These are phyloP conservation scores for Camelus bactrianus DNA, from an alignment of 2,113 vertebrate genomes.

Conservation along the genomic window DNA sequence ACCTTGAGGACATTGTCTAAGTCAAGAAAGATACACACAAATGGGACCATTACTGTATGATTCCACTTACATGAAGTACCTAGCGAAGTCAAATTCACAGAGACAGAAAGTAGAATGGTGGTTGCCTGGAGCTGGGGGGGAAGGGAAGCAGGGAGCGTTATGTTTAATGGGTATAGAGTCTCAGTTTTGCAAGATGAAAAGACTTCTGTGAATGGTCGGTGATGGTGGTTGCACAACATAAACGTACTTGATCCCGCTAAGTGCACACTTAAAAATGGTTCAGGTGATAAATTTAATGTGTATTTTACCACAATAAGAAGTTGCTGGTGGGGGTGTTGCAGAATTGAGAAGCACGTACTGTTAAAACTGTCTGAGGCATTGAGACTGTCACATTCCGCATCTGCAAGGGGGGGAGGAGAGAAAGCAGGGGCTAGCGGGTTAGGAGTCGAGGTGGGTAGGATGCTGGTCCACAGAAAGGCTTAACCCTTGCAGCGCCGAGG, in stretches of 20 bases:
- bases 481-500: background rate
- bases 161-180: background rate
- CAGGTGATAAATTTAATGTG: background rate
- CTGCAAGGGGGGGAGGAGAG: background rate
- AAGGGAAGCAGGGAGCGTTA: background rate
- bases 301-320: background rate
- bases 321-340: too few species aligned
- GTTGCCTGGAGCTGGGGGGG: background rate
- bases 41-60: too few species aligned
- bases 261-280: background rate
- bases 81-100: background rate
- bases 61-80: rapidly evolving
- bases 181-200: constrained; percentile 15
- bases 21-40: background rate
- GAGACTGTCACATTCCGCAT: rapidly evolving
- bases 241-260: background rate
- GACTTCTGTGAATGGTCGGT: background rate
- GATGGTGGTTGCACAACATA: rapidly evolving
- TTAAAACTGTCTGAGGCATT: rapidly evolving
- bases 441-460: rapidly evolving
- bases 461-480: background rate
- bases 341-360: background rate
- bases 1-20: rapidly evolving
- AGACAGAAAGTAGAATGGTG: background rate
- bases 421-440: rapidly evolving